Conservation (phyloP, 2,888 invertebrate species). For the Melolontha melolontha region DNA sequence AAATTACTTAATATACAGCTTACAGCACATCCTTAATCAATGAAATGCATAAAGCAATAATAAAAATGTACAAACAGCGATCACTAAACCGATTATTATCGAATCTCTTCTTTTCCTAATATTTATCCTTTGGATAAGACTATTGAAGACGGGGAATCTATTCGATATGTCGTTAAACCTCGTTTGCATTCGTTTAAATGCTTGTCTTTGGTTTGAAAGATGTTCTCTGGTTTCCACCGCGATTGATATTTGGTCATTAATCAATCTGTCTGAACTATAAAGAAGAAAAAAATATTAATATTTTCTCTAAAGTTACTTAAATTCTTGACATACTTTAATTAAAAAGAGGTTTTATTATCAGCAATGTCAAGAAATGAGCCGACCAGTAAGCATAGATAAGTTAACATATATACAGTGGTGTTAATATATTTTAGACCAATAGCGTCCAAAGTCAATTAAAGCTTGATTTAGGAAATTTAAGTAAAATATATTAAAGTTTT, state of each 20-base stretch:
- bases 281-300: slow-evolving; percentile 48
- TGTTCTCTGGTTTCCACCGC: slow-evolving; percentile 98
- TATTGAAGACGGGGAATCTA: slow-evolving; percentile 84
- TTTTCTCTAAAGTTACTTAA: too few species aligned
- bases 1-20: neutral
- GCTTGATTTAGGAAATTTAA: too few species aligned
- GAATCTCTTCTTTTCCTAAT: slow-evolving; percentile 94
- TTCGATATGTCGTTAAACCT: slow-evolving; percentile 94
- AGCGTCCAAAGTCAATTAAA: too few species aligned
- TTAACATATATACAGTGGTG: too few species aligned
- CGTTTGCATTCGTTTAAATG: slow-evolving; percentile 91
- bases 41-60: slow-evolving; percentile 84
- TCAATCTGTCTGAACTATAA: slow-evolving; percentile 86
- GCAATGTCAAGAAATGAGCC: too few species aligned
- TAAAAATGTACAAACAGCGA: slow-evolving; percentile 91
- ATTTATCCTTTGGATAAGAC: slow-evolving; percentile 92
- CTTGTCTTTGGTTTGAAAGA: slow-evolving; percentile 86
- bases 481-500: too few species aligned
- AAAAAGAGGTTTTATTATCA: too few species aligned
- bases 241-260: slow-evolving; percentile 97
- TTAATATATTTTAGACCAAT: too few species aligned
- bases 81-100: slow-evolving; percentile 88
- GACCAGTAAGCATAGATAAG: too few species aligned
- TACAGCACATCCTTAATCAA: slow-evolving; percentile 59
- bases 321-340: too few species aligned